Base-by-base conservation (phyloP, 2,888 invertebrate species). In the Apamea epomidion region DNA sequence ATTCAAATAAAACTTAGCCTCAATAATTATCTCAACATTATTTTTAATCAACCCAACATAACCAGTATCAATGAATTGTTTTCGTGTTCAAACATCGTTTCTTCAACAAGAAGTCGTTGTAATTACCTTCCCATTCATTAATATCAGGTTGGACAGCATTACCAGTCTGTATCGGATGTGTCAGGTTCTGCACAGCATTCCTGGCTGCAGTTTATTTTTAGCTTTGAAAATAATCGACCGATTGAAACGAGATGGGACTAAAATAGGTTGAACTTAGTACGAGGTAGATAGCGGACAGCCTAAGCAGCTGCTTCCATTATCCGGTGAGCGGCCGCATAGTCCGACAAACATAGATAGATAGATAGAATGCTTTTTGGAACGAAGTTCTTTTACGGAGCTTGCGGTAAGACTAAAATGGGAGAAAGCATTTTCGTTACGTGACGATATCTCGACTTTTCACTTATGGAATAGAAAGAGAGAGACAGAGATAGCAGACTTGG, bases 171-270 rank as follows among this genome's bases (percentile, higher is more conserved):
- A 81, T 73, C 25, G 64, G 37, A 81, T 81, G 48, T 81, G 75
- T 67, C 78, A 73, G 75, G 58, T 78, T 72, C 29, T n/a, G 64
- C n/a, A 37, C 78, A 60, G 72, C 85, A 87, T 85, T 85, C 85
- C 76, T 76, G 65, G 37, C 54, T 82, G 10, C n/a, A 12, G 37
- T 76, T 74, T 85, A 85, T 85, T 80, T 85, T 87, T 85, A 85
- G 84, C 87, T 51, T 71, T 74, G 51, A 45, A 76, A 58, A 83
- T 83, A 64, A 83, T 87, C 64, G 45, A 48, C 32, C 80, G 74
- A 86, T 79, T 76, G 68, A 71, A 87, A 85, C 87, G 16, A 74
- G 87, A 74, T 60, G 74, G 70, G 70, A 76, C 73, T 71, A 80
- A 85, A 87, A 87, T 85, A 85, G 84, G 79, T 74, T 74, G 42